phyloP scores from a whole-genome alignment of 2,113 vertebrate genomes.

The Ceuthmochares aereus region DNA sequence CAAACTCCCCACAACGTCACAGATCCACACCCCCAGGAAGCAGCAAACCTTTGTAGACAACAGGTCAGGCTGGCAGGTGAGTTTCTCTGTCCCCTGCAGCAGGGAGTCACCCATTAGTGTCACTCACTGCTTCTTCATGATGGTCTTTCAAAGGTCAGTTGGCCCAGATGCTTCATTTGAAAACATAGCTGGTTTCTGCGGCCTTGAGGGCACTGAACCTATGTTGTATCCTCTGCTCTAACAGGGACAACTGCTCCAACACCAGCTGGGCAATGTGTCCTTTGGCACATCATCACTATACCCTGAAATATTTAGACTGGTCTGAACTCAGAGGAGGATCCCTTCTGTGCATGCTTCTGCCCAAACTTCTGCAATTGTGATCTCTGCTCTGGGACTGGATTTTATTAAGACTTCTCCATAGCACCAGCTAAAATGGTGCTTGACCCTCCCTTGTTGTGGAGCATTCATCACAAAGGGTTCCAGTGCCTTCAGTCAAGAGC shows the following conservation, averaged over 20 bases:
- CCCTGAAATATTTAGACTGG: background rate
- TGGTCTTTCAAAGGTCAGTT: background rate
- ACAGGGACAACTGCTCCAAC: background rate
- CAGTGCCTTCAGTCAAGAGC: too few species aligned
- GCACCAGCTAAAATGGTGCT: background rate
- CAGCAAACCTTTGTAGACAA: background rate
- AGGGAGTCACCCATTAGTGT: too few species aligned
- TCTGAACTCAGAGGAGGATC: background rate
- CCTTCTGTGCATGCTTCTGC: background rate
- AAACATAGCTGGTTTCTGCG: background rate
- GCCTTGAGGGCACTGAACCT: background rate
- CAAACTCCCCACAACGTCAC: background rate
- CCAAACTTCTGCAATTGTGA: background rate
- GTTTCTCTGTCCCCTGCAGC: background rate
- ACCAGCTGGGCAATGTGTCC: background rate
- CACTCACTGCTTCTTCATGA: background rate
- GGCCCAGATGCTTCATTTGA: background rate
- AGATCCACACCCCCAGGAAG: rapidly evolving
- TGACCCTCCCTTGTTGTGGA: background rate
- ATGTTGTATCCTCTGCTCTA: background rate
- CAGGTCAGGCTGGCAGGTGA: too few species aligned
- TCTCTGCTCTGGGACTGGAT: background rate
- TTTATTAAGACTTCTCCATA: background rate
- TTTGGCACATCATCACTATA: rapidly evolving
- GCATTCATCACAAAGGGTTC: background rate